A percentile compares a stretch with the other conserved stretches of the same genome.
Evolutionary conservation across 1,140 invertebrate genomes (phyloP).

Genomic region (Eciton burchellii): DNA sequence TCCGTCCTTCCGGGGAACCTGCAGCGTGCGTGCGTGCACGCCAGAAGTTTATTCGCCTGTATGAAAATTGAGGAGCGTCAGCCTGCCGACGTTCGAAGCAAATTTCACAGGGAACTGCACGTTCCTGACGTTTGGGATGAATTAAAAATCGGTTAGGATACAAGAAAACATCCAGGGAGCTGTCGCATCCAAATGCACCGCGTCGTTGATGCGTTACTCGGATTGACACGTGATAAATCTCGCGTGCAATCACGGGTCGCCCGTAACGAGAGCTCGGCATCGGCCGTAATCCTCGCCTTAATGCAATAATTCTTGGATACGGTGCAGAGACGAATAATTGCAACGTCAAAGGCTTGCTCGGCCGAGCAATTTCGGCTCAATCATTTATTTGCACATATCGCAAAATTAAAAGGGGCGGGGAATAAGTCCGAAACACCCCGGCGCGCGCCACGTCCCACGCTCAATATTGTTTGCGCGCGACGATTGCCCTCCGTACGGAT

Average conservation of each 20-base stretch:
- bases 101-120: conserved; percentile 36
- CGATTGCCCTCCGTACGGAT: conserved; percentile 45
- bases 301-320: neutral
- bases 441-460: neutral
- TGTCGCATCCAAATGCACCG: neutral
- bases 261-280: neutral
- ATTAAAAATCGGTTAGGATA: neutral
- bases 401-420: neutral
- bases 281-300: neutral
- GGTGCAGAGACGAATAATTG: neutral
- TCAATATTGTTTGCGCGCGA: conserved; percentile 36
- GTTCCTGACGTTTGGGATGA: neutral
- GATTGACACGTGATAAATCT: neutral
- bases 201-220: neutral
- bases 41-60: conserved; percentile 38
- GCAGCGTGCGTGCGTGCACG: conserved; percentile 30
- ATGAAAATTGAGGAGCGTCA: conserved; percentile 9
- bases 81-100: conserved; percentile 26
- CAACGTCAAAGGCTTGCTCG: neutral
- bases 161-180: neutral
- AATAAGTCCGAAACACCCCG: conserved; percentile 23
- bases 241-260: neutral
- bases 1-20: conserved; percentile 7
- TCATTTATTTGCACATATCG: conserved; percentile 28
- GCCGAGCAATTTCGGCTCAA: neutral